phyloP scores from a whole-genome alignment of 2,797 vertebrate species.

The Adrianichthys oophorus region DNA sequence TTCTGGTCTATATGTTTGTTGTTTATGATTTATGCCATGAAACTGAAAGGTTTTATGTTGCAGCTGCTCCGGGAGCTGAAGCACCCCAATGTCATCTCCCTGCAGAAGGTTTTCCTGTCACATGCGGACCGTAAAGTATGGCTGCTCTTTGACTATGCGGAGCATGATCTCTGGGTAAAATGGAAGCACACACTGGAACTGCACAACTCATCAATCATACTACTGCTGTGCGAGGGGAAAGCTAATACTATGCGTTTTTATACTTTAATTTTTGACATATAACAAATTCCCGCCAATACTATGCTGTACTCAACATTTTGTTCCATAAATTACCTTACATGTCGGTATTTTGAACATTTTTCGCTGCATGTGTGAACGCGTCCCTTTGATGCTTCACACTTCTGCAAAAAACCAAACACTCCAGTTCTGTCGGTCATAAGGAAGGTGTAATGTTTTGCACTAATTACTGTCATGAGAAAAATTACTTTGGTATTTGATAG shows the following conservation, averaged over 20 bases:
- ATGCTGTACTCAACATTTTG: background rate
- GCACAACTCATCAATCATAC: conserved; percentile 1
- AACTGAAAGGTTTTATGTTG: conserved; percentile 64
- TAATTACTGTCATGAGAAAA: conserved; percentile 28
- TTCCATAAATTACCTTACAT: background rate
- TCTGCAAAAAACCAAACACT: conserved; percentile 11
- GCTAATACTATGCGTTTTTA: background rate
- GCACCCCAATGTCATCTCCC: conserved; percentile 98
- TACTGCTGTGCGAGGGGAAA: background rate
- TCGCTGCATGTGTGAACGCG: background rate
- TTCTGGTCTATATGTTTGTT: background rate
- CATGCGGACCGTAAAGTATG: conserved; percentile 99
- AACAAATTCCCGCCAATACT: conserved; percentile 4
- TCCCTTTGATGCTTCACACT: background rate
- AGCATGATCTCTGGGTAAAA: conserved; percentile 98
- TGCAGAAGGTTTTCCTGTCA: conserved; percentile 99
- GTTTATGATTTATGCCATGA: conserved; percentile 9
- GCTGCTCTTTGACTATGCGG: conserved; percentile 99
- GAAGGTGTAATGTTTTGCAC: conserved; percentile 26
- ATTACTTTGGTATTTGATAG: conserved; percentile 19
- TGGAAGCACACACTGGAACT: conserved; percentile 9
- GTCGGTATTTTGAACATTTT: background rate
- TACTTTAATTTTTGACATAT: background rate
- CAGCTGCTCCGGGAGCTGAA: conserved; percentile 98
- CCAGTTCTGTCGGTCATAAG: conserved; percentile 3